These are phyloP conservation scores for Trogon melanurus DNA, from an alignment of 2,113 vertebrate species.

Conservation along the genomic window DNA sequence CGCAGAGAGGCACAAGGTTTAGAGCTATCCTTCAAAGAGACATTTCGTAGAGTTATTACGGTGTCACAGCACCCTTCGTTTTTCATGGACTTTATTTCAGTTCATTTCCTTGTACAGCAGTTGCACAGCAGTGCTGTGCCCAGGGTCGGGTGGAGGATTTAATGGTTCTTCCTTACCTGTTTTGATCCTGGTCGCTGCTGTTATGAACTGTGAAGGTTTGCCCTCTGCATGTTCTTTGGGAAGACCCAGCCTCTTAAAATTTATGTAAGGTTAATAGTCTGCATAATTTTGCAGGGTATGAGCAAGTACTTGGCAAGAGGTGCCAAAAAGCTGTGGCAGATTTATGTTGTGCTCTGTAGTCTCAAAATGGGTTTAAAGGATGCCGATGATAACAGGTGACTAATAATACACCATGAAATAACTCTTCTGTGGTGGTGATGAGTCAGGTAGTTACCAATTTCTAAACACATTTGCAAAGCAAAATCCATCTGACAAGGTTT, in stretches of 20 bases:
- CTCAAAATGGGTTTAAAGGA: constrained; percentile 8
- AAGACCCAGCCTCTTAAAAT: constrained; percentile 23
- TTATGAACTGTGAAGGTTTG: neutral
- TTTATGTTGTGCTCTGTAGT: constrained; percentile 27
- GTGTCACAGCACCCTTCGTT: neutral
- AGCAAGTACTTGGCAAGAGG: constrained; percentile 15
- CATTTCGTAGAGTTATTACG: neutral
- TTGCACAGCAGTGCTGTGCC: neutral
- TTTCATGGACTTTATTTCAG: neutral
- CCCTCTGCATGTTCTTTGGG: neutral
- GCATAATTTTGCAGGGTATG: constrained; percentile 29
- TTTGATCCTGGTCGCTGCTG: neutral
- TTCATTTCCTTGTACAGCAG: neutral
- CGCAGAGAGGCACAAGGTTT: neutral
- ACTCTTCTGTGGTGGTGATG: constrained; percentile 7
- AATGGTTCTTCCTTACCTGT: neutral
- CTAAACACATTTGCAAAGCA: constrained; percentile 14
- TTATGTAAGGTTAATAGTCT: constrained; percentile 40
- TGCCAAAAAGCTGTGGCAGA: constrained; percentile 33
- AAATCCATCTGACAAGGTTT: neutral
- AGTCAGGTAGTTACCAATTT: constrained; percentile 32
- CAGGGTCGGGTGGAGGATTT: neutral
- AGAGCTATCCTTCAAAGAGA: neutral
- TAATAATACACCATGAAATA: constrained; percentile 2
- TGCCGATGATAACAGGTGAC: constrained; percentile 13